These are phyloP conservation scores for Chromoteleia sp. DNA, from an alignment of 2,888 invertebrate genomes.

Conservation along the genomic window DNA sequence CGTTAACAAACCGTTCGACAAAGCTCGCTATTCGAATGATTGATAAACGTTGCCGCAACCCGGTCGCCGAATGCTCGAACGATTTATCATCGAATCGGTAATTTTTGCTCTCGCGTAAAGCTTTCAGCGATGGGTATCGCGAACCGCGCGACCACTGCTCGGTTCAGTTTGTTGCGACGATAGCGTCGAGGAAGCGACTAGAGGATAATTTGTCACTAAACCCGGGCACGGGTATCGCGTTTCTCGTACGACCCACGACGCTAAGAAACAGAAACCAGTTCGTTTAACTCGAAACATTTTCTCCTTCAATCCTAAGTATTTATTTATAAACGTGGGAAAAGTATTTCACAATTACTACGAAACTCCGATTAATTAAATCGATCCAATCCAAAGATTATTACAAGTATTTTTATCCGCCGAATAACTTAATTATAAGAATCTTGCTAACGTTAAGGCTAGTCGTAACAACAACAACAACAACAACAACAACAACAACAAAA, in stretches of 20 bases:
- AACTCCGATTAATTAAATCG: neutral
- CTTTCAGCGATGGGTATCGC: constrained; percentile 11
- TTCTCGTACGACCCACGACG: constrained; percentile 17
- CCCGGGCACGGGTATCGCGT: constrained; percentile 26
- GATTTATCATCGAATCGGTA: neutral
- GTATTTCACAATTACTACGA: neutral
- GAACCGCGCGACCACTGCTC: neutral
- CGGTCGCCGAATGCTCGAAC: too few species aligned
- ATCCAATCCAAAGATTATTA: neutral
- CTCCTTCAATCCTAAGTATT: neutral
- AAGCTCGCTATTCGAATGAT: too few species aligned
- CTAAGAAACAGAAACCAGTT: constrained; percentile 25
- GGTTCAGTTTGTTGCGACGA: neutral
- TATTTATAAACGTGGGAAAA: constrained; percentile 28
- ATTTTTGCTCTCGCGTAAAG: constrained; percentile 1
- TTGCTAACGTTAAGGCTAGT: too few species aligned
- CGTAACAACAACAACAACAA: too few species aligned
- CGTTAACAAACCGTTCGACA: too few species aligned
- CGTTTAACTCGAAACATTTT: constrained; percentile 2
- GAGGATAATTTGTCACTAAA: constrained; percentile 41
- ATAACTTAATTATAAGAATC: too few species aligned
- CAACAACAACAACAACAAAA: too few species aligned
- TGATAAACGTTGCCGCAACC: too few species aligned
- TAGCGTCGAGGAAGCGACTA: constrained; percentile 18
- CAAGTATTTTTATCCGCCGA: too few species aligned